Base-by-base conservation (phyloP, 2,113 vertebrate species). In the Scophthalmus maximus region DNA sequence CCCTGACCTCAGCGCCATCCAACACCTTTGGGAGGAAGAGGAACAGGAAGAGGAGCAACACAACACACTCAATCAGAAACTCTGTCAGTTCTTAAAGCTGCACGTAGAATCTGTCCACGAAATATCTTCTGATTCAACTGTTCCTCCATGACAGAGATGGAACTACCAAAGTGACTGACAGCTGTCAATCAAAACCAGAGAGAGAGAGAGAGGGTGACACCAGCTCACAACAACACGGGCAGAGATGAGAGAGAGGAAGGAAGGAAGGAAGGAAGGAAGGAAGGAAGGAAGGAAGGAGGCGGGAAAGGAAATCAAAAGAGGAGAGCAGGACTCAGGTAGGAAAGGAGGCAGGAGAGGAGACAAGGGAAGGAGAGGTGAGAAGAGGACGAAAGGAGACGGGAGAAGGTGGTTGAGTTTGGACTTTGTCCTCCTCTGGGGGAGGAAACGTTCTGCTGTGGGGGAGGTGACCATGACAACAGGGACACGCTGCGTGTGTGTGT, bases 371-470 rank as follows among this genome's bases (percentile, higher is more conserved):
- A 40, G 1, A 68, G 14, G 53, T 32, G 27, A 49, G 38, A 36
- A 32, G 50, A 46, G 42, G 51, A 23, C 23, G 38, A 6, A 10
- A 51, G 29, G 42, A 27, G 15, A 67, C 18, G 25, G 50, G 62
- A 23, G 65, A 76, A 85, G 77, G 86, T 83, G 84, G 81, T 69
- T 5, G 66, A 66, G 82, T 67, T 79, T 3, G 76, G 82, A 85
- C 82, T 81, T 85, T 86, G 76, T 69, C 44, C 7, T 85, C 78
- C 80, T 84, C 73, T 64, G 49, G 73, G 79, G 75, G 71, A 77
- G 57, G 62, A 84, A 82, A 70, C 51, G 72, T 84, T 78, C 68
- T 67, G 87, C 87, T 87, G 82, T 44, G 52, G 89, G 89, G 78
- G 84, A 88, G 78, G 87, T 89, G 84, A 88, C 72, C 77, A 55